phyloP scores from a whole-genome alignment of 2,888 invertebrate species.

The Brenthis daphne region DNA sequence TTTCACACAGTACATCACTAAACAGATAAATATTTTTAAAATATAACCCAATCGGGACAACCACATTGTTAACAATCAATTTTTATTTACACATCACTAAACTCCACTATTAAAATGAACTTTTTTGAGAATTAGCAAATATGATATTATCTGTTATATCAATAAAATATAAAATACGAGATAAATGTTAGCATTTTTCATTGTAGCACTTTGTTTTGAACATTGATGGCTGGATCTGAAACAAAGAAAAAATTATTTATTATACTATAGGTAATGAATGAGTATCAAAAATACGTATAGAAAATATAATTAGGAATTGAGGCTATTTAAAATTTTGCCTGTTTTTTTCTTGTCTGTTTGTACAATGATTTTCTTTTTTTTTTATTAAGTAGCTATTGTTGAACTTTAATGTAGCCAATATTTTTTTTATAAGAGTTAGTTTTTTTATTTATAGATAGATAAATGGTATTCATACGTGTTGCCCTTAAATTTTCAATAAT shows the following conservation, averaged over 20 bases:
- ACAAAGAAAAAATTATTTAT: conserved; percentile 22
- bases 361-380: no score
- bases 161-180: conserved; percentile 12
- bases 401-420: no score
- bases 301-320: neutral
- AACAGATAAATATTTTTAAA: conserved; percentile 54
- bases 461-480: no score
- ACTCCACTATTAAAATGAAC: neutral
- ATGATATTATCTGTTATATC: conserved; percentile 20
- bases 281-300: neutral
- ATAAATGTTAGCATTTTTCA: neutral
- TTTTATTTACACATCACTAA: conserved; percentile 18
- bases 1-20: conserved; percentile 62
- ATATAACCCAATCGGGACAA: conserved; percentile 53
- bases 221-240: conserved; percentile 25
- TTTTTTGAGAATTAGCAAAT: conserved; percentile 2
- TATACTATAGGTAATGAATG: conserved; percentile 1
- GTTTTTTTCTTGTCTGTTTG: no score
- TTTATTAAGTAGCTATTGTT: no score
- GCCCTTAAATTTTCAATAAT: no score
- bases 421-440: no score
- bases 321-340: no score
- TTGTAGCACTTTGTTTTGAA: conserved; percentile 3
- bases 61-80: conserved; percentile 40
- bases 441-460: no score